Evolutionary conservation across 2,797 vertebrate genomes (phyloP).

Genomic region (Anas capensis): DNA sequence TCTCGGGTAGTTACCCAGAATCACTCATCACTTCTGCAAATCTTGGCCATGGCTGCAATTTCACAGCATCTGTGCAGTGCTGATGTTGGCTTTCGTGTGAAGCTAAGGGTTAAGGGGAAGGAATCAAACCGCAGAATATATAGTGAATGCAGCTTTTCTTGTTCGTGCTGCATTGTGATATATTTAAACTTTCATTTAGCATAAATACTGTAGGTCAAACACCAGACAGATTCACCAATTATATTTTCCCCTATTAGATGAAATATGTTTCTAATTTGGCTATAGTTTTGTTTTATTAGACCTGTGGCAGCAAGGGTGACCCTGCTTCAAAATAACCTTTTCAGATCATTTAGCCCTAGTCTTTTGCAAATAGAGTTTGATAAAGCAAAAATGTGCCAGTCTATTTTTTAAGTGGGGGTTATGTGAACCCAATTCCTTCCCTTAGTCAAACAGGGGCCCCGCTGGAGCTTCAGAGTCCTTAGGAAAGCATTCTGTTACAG

Average conservation of each 20-base stretch:
- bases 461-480: neutral
- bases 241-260: constrained; percentile 74
- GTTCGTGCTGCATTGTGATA: constrained; percentile 62
- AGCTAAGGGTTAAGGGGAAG: constrained; percentile 64
- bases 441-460: constrained; percentile 30
- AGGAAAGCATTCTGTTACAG: neutral
- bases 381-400: constrained; percentile 41
- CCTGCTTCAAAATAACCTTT: constrained; percentile 59
- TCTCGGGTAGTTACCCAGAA: neutral
- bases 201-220: constrained; percentile 77
- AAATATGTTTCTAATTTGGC: constrained; percentile 81
- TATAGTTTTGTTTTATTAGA: constrained; percentile 79
- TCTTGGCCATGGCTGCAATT: neutral
- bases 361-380: constrained; percentile 41
- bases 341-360: constrained; percentile 47
- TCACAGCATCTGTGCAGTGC: neutral
- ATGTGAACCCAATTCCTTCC: constrained; percentile 61
- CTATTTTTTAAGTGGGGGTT: constrained; percentile 47
- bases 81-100: neutral
- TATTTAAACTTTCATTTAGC: constrained; percentile 72
- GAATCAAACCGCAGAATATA: constrained; percentile 10
- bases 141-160: constrained; percentile 48
- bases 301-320: constrained; percentile 66
- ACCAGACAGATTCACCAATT: constrained; percentile 79
- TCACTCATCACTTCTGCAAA: neutral